These are phyloP conservation scores for Crocodylus rhombifer DNA, from an alignment of 2,797 vertebrate genomes.

Conservation along the genomic window DNA sequence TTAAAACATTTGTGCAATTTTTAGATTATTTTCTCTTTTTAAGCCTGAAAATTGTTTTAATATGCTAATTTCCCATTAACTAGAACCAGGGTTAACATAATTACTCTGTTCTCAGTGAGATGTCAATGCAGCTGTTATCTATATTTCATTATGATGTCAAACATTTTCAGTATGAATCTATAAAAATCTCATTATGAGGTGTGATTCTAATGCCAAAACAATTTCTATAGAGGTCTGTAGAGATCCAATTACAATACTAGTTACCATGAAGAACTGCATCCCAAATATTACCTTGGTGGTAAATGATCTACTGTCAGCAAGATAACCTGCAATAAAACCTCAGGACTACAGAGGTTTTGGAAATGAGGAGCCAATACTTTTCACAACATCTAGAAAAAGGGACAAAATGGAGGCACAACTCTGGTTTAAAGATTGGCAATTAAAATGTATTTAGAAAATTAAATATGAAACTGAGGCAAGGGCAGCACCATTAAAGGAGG, in stretches of 20 bases:
- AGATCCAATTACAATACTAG: conserved; percentile 7
- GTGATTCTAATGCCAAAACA: conserved; percentile 48
- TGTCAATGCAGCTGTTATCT: conserved; percentile 41
- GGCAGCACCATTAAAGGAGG: fast-evolving
- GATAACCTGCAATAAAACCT: background rate
- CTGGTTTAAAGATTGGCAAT: background rate
- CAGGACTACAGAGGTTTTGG: background rate
- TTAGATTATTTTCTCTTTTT: background rate
- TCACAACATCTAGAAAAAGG: background rate
- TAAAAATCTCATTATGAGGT: conserved; percentile 40
- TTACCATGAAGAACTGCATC: conserved; percentile 27
- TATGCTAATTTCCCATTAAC: conserved; percentile 2
- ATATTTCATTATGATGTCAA: conserved; percentile 12
- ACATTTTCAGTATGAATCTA: conserved; percentile 41
- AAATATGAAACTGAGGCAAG: conserved; percentile 4
- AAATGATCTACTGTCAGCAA: background rate
- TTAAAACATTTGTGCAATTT: background rate
- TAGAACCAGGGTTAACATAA: conserved; percentile 40
- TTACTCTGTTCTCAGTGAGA: background rate
- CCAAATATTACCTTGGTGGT: background rate
- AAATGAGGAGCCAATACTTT: background rate
- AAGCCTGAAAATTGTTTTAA: background rate
- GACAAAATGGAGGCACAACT: background rate
- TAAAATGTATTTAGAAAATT: conserved; percentile 30
- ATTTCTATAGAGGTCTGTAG: conserved; percentile 25